Evolutionary conservation across 1,140 invertebrate genomes (phyloP).

Genomic region (Drosophila punjabiensis): DNA sequence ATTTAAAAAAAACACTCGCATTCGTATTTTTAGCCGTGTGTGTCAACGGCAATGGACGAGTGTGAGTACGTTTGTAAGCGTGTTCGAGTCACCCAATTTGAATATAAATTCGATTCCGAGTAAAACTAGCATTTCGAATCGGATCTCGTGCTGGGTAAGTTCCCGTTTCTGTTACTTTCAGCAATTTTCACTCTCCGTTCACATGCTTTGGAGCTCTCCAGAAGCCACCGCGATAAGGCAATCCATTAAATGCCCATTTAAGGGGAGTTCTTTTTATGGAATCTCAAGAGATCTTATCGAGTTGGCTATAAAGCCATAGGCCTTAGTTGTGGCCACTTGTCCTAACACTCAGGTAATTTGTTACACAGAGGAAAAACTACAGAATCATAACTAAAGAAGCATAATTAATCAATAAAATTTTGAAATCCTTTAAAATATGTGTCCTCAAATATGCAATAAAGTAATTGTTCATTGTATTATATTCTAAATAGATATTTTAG

Average conservation of each 20-base stretch:
- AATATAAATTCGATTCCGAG: constrained; percentile 29
- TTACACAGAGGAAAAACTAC: neutral
- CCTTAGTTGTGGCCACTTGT: constrained; percentile 48
- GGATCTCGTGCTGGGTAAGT: constrained; percentile 44
- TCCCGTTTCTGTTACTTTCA: constrained; percentile 9
- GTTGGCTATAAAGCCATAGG: constrained; percentile 30
- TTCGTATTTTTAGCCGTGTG: constrained; percentile 22
- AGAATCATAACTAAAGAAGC: neutral
- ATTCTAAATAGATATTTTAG: too few relatives aligned
- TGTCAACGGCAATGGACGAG: constrained; percentile 10
- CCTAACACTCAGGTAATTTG: constrained; percentile 9
- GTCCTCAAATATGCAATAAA: too few relatives aligned
- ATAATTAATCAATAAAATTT: too few relatives aligned
- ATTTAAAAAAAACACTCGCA: constrained; percentile 12
- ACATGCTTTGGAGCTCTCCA: constrained; percentile 18
- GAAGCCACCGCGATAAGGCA: constrained; percentile 55
- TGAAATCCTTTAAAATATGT: neutral
- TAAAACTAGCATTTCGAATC: constrained; percentile 52
- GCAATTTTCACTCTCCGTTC: constrained; percentile 8
- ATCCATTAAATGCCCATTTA: constrained; percentile 73
- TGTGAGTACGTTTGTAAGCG: neutral
- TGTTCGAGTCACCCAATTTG: constrained; percentile 19
- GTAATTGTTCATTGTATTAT: too few relatives aligned
- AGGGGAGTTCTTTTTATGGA: constrained; percentile 69
- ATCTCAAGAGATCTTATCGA: constrained; percentile 27